Conservation (phyloP, 2,113 vertebrate species). For the Thymallus thymallus region DNA sequence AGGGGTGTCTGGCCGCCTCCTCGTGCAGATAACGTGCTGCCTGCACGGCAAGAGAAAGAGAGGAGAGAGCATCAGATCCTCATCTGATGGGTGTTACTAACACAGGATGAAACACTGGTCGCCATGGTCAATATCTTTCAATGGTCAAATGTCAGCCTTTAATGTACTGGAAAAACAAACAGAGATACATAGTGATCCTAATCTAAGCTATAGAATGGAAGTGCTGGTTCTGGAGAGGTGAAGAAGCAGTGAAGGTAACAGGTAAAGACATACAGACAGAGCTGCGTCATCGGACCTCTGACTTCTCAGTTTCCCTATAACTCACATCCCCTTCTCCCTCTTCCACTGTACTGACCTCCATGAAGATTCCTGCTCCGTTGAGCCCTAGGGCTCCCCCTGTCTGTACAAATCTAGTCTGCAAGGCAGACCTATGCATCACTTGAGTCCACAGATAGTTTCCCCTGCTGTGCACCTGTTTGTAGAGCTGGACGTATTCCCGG, state of each 20-base stretch:
- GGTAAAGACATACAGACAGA: background rate
- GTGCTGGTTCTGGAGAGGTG: no score
- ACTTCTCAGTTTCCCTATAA: no score
- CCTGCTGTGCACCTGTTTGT: constrained; percentile 78
- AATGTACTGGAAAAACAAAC: no score
- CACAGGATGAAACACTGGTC: background rate
- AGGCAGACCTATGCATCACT: no score
- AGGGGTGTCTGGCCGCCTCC: constrained; percentile 93
- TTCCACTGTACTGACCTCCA: background rate
- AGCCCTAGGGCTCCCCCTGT: no score
- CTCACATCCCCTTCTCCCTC: background rate
- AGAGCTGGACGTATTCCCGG: constrained; percentile 84
- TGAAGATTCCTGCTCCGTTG: no score
- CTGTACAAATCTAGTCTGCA: no score
- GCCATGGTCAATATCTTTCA: no score
- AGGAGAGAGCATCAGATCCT: background rate
- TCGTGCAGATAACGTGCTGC: constrained; percentile 91
- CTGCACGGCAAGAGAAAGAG: constrained; percentile 40
- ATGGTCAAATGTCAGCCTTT: no score
- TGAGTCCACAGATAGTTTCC: background rate
- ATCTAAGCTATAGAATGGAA: no score
- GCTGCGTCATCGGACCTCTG: no score
- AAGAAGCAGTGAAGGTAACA: background rate
- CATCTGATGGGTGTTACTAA: background rate
- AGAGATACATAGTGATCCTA: no score